A percentile compares a stretch with the other conserved stretches of the same genome.
Evolutionary conservation across 2,113 vertebrate genomes (phyloP).

Genomic region (Physeter macrocephalus): DNA sequence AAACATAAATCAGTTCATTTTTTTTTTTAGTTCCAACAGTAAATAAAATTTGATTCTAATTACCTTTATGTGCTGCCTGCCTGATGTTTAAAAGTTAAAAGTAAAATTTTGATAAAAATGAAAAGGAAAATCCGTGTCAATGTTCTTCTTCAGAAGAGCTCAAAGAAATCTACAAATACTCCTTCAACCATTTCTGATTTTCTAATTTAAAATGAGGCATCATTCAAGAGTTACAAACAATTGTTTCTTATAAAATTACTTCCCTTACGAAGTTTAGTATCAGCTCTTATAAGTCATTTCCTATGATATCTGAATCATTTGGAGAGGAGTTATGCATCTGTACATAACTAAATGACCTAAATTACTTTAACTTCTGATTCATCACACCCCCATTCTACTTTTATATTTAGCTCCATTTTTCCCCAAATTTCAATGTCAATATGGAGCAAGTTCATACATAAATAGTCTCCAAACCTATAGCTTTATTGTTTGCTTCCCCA

Average conservation of each 20-base stretch:
- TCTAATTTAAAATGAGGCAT: conserved; percentile 58
- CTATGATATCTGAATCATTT: conserved; percentile 52
- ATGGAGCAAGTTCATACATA: background rate
- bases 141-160: conserved; percentile 20
- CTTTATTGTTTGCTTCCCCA: conserved; percentile 25
- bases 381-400: conserved; percentile 35
- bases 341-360: conserved; percentile 40
- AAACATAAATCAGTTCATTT: background rate
- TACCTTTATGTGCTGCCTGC: background rate
- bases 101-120: background rate
- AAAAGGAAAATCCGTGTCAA: conserved; percentile 7
- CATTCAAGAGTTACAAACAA: conserved; percentile 25
- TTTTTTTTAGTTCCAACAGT: background rate
- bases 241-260: conserved; percentile 57
- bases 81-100: background rate
- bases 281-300: conserved; percentile 62
- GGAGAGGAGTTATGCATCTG: conserved; percentile 42
- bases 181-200: conserved; percentile 33
- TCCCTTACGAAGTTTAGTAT: conserved; percentile 45
- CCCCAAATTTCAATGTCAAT: conserved; percentile 6
- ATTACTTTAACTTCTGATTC: conserved; percentile 68
- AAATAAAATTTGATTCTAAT: conserved; percentile 19
- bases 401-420: conserved; percentile 53
- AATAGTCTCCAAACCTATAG: background rate
- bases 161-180: conserved; percentile 37